These are phyloP conservation scores for Musca vetustissima DNA, from an alignment of 1,140 invertebrate species.

Conservation along the genomic window DNA sequence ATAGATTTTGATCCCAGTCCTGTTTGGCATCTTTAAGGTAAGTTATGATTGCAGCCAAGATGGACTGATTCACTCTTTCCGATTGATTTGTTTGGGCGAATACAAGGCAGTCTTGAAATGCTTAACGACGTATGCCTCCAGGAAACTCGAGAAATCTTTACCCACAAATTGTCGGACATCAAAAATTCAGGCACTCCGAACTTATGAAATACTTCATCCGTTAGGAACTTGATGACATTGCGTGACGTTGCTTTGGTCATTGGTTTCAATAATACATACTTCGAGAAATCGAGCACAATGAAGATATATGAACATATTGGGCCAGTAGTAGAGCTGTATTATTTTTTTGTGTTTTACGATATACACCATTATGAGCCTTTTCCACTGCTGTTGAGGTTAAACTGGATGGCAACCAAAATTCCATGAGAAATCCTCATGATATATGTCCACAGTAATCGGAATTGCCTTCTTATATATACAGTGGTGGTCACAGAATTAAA, in stretches of 20 bases:
- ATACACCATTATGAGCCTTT: neutral
- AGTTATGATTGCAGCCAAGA: neutral
- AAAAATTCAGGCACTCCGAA: neutral
- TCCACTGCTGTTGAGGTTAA: neutral
- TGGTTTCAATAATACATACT: no score
- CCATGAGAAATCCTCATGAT: neutral
- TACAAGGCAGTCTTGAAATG: neutral
- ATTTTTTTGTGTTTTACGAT: neutral
- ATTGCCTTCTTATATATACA: no score
- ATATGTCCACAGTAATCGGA: neutral
- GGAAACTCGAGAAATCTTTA: neutral
- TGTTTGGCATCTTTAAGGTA: neutral
- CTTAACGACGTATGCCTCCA: neutral
- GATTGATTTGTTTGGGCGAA: neutral
- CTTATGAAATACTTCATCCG: no score
- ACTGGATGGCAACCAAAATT: neutral
- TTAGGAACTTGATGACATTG: neutral
- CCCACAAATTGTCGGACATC: slow-evolving; percentile 15
- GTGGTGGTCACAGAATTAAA: no score
- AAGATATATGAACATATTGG: neutral
- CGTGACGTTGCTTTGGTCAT: neutral
- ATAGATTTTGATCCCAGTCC: slow-evolving; percentile 1
- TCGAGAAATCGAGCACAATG: neutral
- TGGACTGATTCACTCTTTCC: no score
- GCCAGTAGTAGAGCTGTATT: neutral